phyloP scores from a whole-genome alignment of 2,113 vertebrate species.

The Phalacrocorax pelagicus region DNA sequence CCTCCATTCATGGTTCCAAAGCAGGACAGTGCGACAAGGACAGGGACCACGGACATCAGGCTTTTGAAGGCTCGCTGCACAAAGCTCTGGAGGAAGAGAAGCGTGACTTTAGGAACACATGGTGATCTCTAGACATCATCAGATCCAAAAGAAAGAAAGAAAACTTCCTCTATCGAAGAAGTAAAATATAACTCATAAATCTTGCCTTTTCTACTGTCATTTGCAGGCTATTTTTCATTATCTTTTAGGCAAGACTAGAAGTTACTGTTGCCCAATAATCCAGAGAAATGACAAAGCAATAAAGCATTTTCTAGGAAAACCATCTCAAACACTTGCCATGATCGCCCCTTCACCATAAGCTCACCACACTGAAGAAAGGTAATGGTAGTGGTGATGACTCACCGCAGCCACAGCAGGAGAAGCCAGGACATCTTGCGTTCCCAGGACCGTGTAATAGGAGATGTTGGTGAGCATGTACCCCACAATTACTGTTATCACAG shows the following conservation, averaged over 20 bases:
- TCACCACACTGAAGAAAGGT: background rate
- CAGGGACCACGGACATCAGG: constrained; percentile 76
- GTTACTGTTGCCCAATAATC: background rate
- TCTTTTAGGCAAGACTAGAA: background rate
- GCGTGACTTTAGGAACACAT: background rate
- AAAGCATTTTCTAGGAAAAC: background rate
- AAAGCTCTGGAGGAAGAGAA: constrained; percentile 78
- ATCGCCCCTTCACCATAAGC: background rate
- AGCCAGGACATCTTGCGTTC: constrained; percentile 62
- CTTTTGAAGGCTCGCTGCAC: constrained; percentile 77
- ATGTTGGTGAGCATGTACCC: constrained; percentile 74
- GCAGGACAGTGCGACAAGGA: constrained; percentile 86
- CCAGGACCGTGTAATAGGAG: constrained; percentile 73
- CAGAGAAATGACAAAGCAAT: background rate
- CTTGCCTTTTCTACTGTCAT: background rate
- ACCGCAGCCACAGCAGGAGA: constrained; percentile 76
- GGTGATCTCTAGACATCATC: background rate
- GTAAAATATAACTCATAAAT: background rate
- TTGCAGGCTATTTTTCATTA: background rate
- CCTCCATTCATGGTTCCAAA: constrained; percentile 87
- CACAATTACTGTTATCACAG: constrained; percentile 61
- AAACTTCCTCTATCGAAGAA: background rate
- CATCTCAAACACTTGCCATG: background rate
- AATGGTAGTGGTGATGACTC: background rate
- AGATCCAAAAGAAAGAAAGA: background rate